Evolutionary conservation across 2,888 invertebrate genomes (phyloP).

Genomic region (Harpalus rubripes): DNA sequence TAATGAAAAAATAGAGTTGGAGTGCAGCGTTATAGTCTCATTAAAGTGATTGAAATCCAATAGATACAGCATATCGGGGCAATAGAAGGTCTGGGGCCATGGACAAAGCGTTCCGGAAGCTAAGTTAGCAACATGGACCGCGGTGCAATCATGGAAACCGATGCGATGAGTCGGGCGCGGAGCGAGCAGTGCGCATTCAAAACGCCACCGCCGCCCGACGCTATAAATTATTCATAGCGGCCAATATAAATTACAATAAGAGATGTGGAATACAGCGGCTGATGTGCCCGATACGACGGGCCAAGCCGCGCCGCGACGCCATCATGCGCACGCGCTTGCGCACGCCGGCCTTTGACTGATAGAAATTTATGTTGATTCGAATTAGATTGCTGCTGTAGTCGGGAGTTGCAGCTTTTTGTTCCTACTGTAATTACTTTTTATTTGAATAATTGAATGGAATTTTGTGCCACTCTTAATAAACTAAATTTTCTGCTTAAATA

Average conservation of each 20-base stretch:
- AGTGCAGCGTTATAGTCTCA: slow-evolving; percentile 9
- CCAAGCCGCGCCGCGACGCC: not conserved
- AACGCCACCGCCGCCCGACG: slow-evolving; percentile 23
- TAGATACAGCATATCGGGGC: slow-evolving; percentile 3
- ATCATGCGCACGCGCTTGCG: slow-evolving; percentile 38
- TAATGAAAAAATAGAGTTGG: slow-evolving; percentile 15
- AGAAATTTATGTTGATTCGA: slow-evolving; percentile 56
- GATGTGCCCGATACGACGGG: slow-evolving; percentile 58
- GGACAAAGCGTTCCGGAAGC: not conserved
- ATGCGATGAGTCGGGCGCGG: slow-evolving; percentile 50
- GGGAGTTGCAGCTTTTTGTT: slow-evolving; percentile 32
- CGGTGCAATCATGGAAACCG: slow-evolving; percentile 55
- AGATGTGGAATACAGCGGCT: slow-evolving; percentile 62
- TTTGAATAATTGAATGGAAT: slow-evolving; percentile 50
- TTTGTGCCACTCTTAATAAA: slow-evolving; percentile 40
- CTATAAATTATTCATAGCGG: slow-evolving; percentile 66
- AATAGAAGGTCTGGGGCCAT: not conserved
- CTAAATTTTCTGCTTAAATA: slow-evolving; percentile 28
- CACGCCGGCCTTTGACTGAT: slow-evolving; percentile 45
- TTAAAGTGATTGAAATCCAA: slow-evolving; percentile 41
- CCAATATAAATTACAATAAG: slow-evolving; percentile 67
- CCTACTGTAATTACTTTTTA: slow-evolving; percentile 43
- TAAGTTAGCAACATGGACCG: slow-evolving; percentile 45
- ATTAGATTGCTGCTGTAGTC: slow-evolving; percentile 46
- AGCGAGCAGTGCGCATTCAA: slow-evolving; percentile 53